These are phyloP conservation scores for Formica aserva DNA, from an alignment of 2,888 invertebrate genomes.

Conservation along the genomic window DNA sequence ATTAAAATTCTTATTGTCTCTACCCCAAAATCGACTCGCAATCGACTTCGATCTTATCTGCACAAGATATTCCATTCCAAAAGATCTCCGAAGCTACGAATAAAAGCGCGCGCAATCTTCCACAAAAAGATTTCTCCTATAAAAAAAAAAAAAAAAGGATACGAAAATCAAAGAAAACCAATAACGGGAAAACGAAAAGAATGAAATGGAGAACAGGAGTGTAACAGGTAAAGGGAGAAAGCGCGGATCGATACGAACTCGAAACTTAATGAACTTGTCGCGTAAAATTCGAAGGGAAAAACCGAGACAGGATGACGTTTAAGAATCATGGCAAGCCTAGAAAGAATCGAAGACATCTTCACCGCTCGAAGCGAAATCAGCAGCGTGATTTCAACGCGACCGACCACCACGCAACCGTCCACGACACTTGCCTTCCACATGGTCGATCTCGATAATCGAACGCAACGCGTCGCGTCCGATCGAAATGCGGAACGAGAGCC, in stretches of 20 bases:
- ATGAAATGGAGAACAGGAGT: not conserved
- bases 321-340: constrained; percentile 4
- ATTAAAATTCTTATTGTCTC: constrained; percentile 28
- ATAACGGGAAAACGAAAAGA: not conserved
- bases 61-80: not conserved
- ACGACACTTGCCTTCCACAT: constrained; percentile 23
- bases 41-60: not conserved
- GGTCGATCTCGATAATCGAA: constrained; percentile 43
- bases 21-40: constrained; percentile 12
- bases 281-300: not conserved
- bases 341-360: constrained; percentile 9
- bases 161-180: not conserved
- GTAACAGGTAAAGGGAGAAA: constrained; percentile 5
- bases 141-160: not conserved
- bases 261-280: constrained; percentile 17
- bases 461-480: constrained; percentile 25
- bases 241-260: not conserved
- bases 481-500: constrained; percentile 30
- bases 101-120: not conserved
- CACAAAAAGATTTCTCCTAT: not conserved
- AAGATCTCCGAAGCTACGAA: not conserved
- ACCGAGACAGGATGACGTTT: constrained; percentile 18
- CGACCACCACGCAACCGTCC: not conserved
- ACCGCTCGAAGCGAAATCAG: constrained; percentile 19
- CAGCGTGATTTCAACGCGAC: constrained; percentile 25